Percentiles rank a stretch among this genome's conserved stretches.
Conservation (phyloP, 2,797 vertebrate genomes). For the Epinephelus awoara region DNA sequence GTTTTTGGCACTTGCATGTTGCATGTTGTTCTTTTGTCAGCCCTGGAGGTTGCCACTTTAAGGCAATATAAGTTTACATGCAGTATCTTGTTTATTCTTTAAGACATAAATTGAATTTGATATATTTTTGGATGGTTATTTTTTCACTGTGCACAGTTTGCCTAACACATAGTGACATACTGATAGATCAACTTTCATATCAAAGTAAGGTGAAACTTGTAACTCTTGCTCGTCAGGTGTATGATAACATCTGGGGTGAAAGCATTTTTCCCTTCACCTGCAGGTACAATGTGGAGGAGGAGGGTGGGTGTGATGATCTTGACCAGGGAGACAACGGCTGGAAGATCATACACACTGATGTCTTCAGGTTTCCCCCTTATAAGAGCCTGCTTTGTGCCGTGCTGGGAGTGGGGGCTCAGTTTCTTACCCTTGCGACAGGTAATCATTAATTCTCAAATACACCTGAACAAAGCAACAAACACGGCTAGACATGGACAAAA, state of each 20-base stretch:
- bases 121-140: neutral
- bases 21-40: too few relatives aligned
- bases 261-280: conserved; percentile 32
- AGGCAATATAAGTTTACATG: neutral
- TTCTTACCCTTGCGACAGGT: conserved; percentile 94
- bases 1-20: too few relatives aligned
- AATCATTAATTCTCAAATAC: conserved; percentile 45
- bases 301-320: conserved; percentile 90
- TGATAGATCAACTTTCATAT: too few relatives aligned
- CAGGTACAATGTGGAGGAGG: conserved; percentile 95
- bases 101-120: neutral
- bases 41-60: too few relatives aligned
- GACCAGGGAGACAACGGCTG: conserved; percentile 96
- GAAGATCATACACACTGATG: conserved; percentile 97
- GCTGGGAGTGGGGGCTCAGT: conserved; percentile 94
- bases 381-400: conserved; percentile 92
- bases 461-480: conserved; percentile 10
- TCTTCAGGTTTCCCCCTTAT: conserved; percentile 93
- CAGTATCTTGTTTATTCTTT: neutral
- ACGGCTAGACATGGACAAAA: neutral
- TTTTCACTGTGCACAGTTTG: too few relatives aligned
- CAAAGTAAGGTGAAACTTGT: too few relatives aligned
- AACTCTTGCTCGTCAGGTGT: neutral
- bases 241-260: neutral
- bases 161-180: too few relatives aligned